These are phyloP conservation scores for Sardinella longiceps DNA, from an alignment of 2,797 vertebrate genomes.

Conservation along the genomic window DNA sequence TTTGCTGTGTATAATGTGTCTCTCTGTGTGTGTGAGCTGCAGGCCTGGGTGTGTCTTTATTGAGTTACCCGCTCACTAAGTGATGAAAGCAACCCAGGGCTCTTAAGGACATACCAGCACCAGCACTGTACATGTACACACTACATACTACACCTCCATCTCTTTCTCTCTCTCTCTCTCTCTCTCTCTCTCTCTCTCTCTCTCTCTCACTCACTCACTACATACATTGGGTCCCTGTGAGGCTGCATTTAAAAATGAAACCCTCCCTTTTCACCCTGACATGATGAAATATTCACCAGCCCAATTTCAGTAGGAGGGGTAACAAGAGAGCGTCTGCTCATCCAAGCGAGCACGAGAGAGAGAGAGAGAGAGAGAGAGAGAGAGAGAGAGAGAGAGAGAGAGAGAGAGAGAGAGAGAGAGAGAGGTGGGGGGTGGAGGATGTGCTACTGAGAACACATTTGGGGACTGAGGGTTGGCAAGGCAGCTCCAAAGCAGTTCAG, in stretches of 20 bases:
- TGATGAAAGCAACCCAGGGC: background rate
- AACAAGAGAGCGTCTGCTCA: background rate
- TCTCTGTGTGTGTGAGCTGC: background rate
- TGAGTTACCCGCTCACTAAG: background rate
- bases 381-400: background rate
- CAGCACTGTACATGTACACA: background rate
- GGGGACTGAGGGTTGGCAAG: background rate
- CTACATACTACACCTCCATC: background rate
- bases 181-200: background rate
- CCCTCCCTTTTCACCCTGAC: background rate
- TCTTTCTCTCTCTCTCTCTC: background rate
- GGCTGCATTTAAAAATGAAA: no score
- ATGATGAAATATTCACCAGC: slow-evolving; percentile 3
- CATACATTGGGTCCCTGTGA: background rate
- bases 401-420: background rate
- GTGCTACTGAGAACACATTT: background rate
- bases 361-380: background rate
- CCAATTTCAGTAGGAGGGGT: background rate
- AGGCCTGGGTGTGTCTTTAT: background rate
- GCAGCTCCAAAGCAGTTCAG: background rate
- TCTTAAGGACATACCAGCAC: background rate
- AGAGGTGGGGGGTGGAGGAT: background rate
- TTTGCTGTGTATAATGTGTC: background rate
- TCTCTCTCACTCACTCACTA: background rate
- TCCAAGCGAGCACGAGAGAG: background rate